Conservation (phyloP, 1,140 invertebrate genomes). For the Andricus grossulariae region DNA sequence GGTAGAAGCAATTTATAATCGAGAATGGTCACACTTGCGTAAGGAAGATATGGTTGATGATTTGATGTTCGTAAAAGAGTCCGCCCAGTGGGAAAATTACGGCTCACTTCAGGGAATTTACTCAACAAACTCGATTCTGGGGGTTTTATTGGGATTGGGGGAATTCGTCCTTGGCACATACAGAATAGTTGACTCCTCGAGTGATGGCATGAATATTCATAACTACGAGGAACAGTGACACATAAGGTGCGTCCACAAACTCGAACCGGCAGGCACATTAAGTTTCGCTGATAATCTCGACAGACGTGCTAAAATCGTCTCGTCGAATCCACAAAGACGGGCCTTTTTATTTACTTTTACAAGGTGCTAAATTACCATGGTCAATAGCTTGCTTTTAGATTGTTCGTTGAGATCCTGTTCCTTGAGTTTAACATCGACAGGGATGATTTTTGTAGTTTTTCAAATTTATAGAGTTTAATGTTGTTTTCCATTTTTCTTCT, state of each 20-base stretch:
- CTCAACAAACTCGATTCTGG: neutral
- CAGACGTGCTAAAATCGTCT: conserved; percentile 26
- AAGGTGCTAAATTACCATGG: conserved; percentile 25
- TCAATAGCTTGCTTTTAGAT: neutral
- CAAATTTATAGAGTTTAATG: neutral
- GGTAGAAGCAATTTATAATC: neutral
- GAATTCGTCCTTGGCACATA: conserved; percentile 13
- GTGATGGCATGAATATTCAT: conserved; percentile 24
- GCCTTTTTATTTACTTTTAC: conserved; percentile 14
- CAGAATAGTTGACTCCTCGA: neutral
- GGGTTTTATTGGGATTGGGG: neutral
- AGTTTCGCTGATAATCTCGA: conserved; percentile 28
- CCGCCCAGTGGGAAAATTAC: no score
- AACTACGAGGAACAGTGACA: conserved; percentile 29
- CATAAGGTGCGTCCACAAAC: conserved; percentile 22
- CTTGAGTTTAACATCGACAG: neutral
- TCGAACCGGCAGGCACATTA: conserved; percentile 25
- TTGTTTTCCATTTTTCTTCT: neutral
- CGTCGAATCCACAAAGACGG: neutral
- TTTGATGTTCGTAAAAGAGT: no score
- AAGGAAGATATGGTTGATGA: no score
- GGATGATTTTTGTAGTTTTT: neutral
- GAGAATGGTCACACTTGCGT: no score
- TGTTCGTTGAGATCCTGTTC: conserved; percentile 2
- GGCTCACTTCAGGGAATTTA: conserved; percentile 4